phyloP scores from a whole-genome alignment of 2,888 invertebrate genomes.

The Ligdia adustata region DNA sequence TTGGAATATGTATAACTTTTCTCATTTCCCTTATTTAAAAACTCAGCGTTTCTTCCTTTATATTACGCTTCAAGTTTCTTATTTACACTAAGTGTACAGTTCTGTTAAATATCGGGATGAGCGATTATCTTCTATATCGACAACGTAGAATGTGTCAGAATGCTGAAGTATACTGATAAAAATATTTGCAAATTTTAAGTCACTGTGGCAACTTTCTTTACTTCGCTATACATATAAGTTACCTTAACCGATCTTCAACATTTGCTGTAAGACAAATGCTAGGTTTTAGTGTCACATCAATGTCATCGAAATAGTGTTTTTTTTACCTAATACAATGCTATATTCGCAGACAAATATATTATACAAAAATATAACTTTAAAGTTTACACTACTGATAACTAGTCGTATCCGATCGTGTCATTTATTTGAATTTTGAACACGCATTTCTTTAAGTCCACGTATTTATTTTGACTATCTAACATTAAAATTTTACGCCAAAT shows the following conservation, averaged over 20 bases:
- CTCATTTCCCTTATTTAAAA: slow-evolving; percentile 18
- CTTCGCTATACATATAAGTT: too few relatives aligned
- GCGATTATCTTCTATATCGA: too few relatives aligned
- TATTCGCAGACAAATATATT: slow-evolving; percentile 67
- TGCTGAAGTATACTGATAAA: too few relatives aligned
- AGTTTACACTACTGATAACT: slow-evolving; percentile 51
- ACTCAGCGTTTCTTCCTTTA: slow-evolving; percentile 22
- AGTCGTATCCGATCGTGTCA: slow-evolving; percentile 52
- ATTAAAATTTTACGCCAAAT: slow-evolving; percentile 41
- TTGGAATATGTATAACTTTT: neutral
- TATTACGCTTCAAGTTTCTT: too few relatives aligned
- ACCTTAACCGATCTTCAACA: too few relatives aligned
- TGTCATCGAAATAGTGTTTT: slow-evolving; percentile 2
- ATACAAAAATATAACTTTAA: slow-evolving; percentile 80
- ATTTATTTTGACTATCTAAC: slow-evolving; percentile 53
- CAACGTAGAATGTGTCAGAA: neutral
- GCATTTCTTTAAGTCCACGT: slow-evolving; percentile 54
- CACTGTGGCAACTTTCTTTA: neutral
- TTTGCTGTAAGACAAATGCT: too few relatives aligned
- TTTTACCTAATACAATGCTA: slow-evolving; percentile 45
- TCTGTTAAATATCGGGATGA: too few relatives aligned
- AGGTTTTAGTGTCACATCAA: too few relatives aligned
- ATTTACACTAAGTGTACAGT: too few relatives aligned
- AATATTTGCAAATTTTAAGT: too few relatives aligned
- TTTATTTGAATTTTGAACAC: slow-evolving; percentile 66